These are phyloP conservation scores for Epsilonema sp. DNA, from an alignment of 2,888 invertebrate genomes.

Conservation along the genomic window DNA sequence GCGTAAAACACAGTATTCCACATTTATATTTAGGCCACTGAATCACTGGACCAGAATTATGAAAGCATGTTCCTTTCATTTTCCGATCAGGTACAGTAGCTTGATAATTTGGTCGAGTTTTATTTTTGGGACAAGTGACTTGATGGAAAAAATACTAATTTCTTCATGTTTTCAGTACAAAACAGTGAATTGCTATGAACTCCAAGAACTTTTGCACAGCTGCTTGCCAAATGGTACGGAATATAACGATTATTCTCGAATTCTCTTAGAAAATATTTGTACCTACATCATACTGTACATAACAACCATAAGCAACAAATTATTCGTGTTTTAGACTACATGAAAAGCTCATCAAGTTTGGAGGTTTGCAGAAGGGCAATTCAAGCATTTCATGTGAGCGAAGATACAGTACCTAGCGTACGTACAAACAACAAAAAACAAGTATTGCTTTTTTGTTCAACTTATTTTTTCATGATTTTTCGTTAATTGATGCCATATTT, in stretches of 20 bases:
- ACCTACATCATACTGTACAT: too few species aligned
- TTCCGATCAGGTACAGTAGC: constrained; percentile 50
- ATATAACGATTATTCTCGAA: not conserved
- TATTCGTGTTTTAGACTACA: constrained; percentile 46
- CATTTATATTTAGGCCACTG: too few species aligned
- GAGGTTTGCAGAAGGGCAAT: constrained; percentile 78
- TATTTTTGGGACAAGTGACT: too few species aligned
- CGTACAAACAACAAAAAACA: not conserved
- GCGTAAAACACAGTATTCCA: too few species aligned
- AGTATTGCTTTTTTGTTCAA: not conserved
- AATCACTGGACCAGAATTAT: too few species aligned
- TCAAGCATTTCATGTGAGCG: constrained; percentile 61
- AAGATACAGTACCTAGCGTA: too few species aligned
- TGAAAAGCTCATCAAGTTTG: constrained; percentile 74
- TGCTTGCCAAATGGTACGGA: constrained; percentile 58
- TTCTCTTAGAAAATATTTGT: not conserved
- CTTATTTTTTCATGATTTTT: constrained; percentile 24
- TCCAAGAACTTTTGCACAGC: constrained; percentile 68
- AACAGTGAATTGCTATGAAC: constrained; percentile 69
- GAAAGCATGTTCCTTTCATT: constrained; percentile 70
- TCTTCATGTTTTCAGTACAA: constrained; percentile 45
- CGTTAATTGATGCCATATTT: constrained; percentile 1
- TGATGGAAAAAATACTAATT: too few species aligned
- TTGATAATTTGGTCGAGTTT: too few species aligned
- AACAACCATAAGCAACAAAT: too few species aligned